Evolutionary conservation across 2,797 vertebrate genomes (phyloP).

Genomic region (Hybognathus amarus): DNA sequence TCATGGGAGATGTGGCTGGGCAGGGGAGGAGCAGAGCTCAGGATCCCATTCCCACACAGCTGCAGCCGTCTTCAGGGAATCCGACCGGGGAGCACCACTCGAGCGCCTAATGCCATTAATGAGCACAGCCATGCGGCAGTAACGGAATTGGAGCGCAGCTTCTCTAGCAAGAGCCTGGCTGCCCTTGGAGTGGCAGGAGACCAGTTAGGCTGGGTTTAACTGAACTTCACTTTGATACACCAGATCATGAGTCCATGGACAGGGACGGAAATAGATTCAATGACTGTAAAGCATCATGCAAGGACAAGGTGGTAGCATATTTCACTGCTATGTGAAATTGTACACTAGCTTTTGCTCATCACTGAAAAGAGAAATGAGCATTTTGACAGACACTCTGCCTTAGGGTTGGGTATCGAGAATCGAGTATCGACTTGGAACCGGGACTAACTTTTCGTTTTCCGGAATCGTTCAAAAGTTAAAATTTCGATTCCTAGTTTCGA

Average conservation of each 20-base stretch:
- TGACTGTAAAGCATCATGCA: constrained; percentile 9
- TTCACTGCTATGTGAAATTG: constrained; percentile 14
- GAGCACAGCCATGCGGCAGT: constrained; percentile 84
- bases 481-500: no score
- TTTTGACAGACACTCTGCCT: constrained; percentile 34
- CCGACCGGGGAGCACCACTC: constrained; percentile 84
- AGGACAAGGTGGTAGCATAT: constrained; percentile 13
- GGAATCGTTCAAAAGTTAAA: no score
- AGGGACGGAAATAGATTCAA: not conserved
- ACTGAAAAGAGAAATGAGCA: constrained; percentile 8
- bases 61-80: constrained; percentile 96
- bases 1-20: constrained; percentile 18
- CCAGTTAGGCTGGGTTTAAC: constrained; percentile 63
- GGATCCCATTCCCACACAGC: constrained; percentile 86
- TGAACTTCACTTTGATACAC: constrained; percentile 51
- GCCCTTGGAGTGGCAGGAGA: constrained; percentile 62
- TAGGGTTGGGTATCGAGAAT: no score
- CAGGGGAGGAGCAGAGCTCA: constrained; percentile 67
- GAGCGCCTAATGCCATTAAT: constrained; percentile 92
- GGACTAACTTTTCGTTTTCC: no score
- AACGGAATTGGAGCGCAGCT: constrained; percentile 81
- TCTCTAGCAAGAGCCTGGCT: constrained; percentile 70
- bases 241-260: not conserved
- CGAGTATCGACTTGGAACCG: no score
- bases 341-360: constrained; percentile 5